A percentile compares a stretch with the other conserved stretches of the same genome.
Conservation (phyloP, 2,113 vertebrate species). For the Monarcha castaneiventris region DNA sequence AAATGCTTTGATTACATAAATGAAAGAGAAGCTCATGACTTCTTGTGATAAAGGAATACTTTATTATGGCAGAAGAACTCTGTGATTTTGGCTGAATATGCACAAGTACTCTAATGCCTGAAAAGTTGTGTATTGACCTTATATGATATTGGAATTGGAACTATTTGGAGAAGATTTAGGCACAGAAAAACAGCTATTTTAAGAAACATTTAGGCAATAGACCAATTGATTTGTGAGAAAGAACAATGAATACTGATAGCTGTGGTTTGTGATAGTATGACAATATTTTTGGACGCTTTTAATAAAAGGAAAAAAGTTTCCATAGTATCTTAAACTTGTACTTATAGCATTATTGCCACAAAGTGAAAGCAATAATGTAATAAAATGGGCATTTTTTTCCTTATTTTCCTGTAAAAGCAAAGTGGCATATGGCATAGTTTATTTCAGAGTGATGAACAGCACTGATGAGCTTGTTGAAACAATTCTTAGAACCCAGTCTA, state of each 20-base stretch:
- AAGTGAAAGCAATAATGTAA: neutral
- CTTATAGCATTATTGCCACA: neutral
- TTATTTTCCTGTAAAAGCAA: neutral
- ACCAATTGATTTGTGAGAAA: neutral
- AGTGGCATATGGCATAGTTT: neutral
- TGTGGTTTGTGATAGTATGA: neutral
- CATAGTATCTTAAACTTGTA: neutral
- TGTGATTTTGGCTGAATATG: neutral
- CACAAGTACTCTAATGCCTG: neutral
- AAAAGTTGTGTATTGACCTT: neutral
- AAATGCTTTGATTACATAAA: neutral
- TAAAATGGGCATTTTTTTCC: neutral
- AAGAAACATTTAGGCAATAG: neutral
- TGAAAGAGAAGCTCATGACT: neutral
- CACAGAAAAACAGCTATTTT: neutral
- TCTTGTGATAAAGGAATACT: neutral
- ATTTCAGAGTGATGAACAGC: neutral
- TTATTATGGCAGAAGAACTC: neutral
- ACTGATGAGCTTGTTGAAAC: neutral
- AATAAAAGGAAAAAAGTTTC: neutral
- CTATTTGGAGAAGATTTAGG: neutral
- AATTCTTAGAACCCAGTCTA: neutral
- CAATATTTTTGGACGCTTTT: neutral
- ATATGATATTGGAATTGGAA: neutral
- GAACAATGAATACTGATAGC: neutral